Evolutionary conservation across 2,113 vertebrate species (phyloP).

Genomic region (Cettia cetti): DNA sequence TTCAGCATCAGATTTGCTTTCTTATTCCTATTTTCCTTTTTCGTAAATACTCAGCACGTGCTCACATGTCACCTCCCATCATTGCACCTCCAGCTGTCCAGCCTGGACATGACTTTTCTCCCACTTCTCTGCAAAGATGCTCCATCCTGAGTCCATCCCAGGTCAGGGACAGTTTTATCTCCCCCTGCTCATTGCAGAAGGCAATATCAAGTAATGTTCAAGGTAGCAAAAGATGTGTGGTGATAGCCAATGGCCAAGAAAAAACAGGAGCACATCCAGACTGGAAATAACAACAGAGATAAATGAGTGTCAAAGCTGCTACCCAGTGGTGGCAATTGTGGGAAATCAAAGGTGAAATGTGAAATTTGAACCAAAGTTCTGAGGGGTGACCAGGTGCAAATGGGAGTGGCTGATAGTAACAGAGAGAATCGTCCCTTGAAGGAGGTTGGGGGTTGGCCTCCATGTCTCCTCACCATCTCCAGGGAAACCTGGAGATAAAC

Average conservation of each 20-base stretch:
- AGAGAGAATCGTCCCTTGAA: neutral
- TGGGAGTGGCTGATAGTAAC: neutral
- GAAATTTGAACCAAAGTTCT: neutral
- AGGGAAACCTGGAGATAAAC: neutral
- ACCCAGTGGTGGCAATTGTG: rapidly evolving
- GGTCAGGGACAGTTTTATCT: neutral
- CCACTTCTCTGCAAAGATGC: neutral
- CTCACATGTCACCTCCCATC: rapidly evolving
- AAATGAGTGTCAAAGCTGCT: neutral
- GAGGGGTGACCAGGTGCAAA: neutral
- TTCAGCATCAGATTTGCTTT: neutral
- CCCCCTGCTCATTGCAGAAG: neutral
- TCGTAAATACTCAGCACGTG: rapidly evolving
- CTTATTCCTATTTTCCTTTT: neutral
- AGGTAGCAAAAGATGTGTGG: neutral
- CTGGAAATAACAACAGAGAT: neutral
- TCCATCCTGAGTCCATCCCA: neutral
- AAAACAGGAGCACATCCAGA: neutral
- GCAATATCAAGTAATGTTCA: neutral
- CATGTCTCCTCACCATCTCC: rapidly evolving
- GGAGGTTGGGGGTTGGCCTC: neutral
- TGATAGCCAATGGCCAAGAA: neutral
- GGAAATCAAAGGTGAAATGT: neutral
- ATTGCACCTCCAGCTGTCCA: neutral
- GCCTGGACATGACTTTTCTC: neutral